phyloP scores from a whole-genome alignment of 2,888 invertebrate genomes.

The Hetaerina titia region DNA sequence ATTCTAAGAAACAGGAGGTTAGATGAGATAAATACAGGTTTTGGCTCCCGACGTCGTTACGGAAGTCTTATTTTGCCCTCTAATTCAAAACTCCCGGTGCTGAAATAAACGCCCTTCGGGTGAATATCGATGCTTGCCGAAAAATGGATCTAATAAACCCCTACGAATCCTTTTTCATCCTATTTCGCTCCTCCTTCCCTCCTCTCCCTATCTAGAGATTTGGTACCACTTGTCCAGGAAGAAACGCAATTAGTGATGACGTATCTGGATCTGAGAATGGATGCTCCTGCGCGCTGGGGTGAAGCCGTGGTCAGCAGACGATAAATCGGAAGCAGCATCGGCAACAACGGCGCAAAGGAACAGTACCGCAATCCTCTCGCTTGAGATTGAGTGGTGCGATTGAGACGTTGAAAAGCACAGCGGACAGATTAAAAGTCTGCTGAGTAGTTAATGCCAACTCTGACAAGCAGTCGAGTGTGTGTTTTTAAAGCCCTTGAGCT shows the following conservation, averaged over 20 bases:
- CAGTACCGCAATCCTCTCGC: constrained; percentile 48
- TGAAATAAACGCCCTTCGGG: neutral
- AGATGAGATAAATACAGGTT: too few species aligned
- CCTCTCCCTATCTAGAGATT: neutral
- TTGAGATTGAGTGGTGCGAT: constrained; percentile 54
- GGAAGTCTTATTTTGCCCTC: neutral
- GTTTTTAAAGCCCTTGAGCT: constrained; percentile 43
- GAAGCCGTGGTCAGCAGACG: neutral
- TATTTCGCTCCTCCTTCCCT: neutral
- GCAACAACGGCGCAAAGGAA: neutral
- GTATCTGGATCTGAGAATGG: constrained; percentile 33
- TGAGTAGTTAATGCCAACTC: constrained; percentile 58
- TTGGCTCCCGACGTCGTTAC: neutral
- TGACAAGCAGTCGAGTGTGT: constrained; percentile 38
- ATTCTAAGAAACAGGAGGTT: too few species aligned
- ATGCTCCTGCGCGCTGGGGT: neutral
- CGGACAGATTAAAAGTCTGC: constrained; percentile 60
- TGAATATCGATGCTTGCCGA: neutral
- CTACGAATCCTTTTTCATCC: neutral
- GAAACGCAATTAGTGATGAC: constrained; percentile 49
- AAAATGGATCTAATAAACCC: neutral
- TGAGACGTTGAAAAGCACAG: constrained; percentile 41
- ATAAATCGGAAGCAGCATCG: neutral
- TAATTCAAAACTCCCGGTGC: neutral
- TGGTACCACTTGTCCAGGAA: neutral